Percentiles rank a stretch among this genome's conserved stretches.
These are phyloP conservation scores for Hemicrepidius hirtus DNA, from an alignment of 2,888 invertebrate species.

Conservation along the genomic window DNA sequence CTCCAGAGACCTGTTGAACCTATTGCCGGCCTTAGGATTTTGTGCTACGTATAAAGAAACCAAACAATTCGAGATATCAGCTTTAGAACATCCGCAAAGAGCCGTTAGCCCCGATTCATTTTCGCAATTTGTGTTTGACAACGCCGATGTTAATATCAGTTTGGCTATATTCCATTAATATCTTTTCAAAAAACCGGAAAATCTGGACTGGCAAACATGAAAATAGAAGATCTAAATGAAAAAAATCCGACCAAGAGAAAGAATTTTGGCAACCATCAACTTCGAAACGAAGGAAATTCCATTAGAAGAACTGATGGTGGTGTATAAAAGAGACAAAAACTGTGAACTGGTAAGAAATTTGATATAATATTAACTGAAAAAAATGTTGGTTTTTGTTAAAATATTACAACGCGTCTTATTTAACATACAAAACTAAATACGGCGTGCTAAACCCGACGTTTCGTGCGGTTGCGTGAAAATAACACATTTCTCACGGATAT, in stretches of 20 bases:
- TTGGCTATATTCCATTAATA: not conserved
- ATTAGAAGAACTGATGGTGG: not conserved
- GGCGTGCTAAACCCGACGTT: too few relatives aligned
- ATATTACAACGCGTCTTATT: not conserved
- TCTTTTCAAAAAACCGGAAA: not conserved
- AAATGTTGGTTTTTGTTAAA: not conserved
- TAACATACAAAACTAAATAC: not conserved
- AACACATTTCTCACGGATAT: too few relatives aligned
- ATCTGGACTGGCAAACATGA: not conserved
- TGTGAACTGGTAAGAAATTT: slow-evolving; percentile 5
- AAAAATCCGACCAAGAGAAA: not conserved
- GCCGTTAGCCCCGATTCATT: not conserved
- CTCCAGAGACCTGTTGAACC: not conserved
- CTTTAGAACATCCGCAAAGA: not conserved
- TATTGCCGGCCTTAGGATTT: slow-evolving; percentile 8
- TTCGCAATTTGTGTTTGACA: slow-evolving; percentile 53
- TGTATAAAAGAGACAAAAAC: not conserved
- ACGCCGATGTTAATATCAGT: slow-evolving; percentile 46
- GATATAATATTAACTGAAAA: slow-evolving; percentile 1
- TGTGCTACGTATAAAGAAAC: slow-evolving; percentile 5
- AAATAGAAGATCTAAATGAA: not conserved
- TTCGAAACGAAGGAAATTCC: not conserved
- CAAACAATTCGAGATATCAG: slow-evolving; percentile 2
- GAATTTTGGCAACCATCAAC: not conserved
- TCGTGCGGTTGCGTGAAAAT: too few relatives aligned